phyloP scores from a whole-genome alignment of 1,140 invertebrate species.

The honey bee (Apis mellifera) region Amel_HAv3.1 CM009932.2:13860501-13861000 shows the following conservation, averaged over 20 bases:
- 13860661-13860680: conserved; percentile 16
- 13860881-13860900: conserved; percentile 77
- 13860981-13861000: conserved; percentile 40
- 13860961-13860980: conserved; percentile 40
- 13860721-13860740: conserved; percentile 15
- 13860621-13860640: conserved; percentile 20
- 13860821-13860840: conserved; percentile 75
- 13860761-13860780: conserved; percentile 73
- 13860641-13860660: conserved; percentile 16
- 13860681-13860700: neutral
- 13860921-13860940: conserved; percentile 50
- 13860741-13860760: conserved; percentile 42
- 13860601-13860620: too few relatives aligned
- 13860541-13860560: conserved; percentile 66
- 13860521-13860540: conserved; percentile 61
- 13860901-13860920: conserved; percentile 68
- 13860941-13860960: conserved; percentile 44
- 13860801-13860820: conserved; percentile 80
- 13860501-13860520: conserved; percentile 53
- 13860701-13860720: neutral
- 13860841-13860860: conserved; percentile 35
- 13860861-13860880: conserved; percentile 72
- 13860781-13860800: conserved; percentile 82
- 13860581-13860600: neutral
- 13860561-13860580: conserved; percentile 43